Conservation (phyloP, 2,888 invertebrate genomes). For the Prosapia bicincta region DNA sequence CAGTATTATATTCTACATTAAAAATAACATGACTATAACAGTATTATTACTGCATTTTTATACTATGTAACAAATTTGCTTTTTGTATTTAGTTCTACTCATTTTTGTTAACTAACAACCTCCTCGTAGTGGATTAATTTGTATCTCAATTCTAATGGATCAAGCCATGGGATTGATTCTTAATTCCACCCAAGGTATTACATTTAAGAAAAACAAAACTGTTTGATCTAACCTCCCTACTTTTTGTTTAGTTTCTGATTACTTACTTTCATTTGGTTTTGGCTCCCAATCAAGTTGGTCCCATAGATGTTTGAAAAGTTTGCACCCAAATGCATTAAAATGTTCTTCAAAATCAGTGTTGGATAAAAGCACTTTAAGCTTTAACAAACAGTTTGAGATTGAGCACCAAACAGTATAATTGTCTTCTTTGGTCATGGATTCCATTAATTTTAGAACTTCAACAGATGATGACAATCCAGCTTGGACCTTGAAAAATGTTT, state of each 20-base stretch:
- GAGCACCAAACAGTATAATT: conserved; percentile 91
- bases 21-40: too few relatives aligned
- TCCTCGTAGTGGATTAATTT: too few relatives aligned
- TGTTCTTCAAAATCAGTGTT: conserved; percentile 72
- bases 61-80: too few relatives aligned
- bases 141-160: too few relatives aligned
- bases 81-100: too few relatives aligned
- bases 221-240: too few relatives aligned
- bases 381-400: conserved; percentile 73
- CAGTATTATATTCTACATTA: too few relatives aligned
- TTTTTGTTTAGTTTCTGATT: neutral
- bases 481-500: conserved; percentile 53
- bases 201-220: too few relatives aligned
- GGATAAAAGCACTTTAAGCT: conserved; percentile 70
- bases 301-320: conserved; percentile 68
- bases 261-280: conserved; percentile 67
- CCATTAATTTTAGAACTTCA: conserved; percentile 77
- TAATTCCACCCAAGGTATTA: too few relatives aligned
- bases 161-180: too few relatives aligned
- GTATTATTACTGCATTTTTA: too few relatives aligned
- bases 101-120: too few relatives aligned
- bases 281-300: conserved; percentile 82
- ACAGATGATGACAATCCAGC: conserved; percentile 80
- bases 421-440: conserved; percentile 78
- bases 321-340: conserved; percentile 70